A percentile compares a stretch with the other conserved stretches of the same genome.
Conservation (phyloP, 2,888 invertebrate genomes). For the Lottia gigantea region DNA sequence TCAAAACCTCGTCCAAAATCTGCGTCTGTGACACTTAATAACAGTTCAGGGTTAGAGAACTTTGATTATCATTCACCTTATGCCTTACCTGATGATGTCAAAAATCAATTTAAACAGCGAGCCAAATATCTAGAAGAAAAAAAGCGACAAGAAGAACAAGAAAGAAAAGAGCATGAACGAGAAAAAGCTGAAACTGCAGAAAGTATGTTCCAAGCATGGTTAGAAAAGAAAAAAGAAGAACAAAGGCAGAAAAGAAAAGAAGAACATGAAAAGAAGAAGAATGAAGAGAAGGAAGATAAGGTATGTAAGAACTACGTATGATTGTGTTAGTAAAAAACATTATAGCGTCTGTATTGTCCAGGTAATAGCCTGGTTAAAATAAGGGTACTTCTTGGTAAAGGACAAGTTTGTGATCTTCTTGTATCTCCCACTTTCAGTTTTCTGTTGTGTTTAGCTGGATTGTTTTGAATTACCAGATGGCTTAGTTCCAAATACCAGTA, state of each 20-base stretch:
- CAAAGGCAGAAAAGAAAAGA: constrained; percentile 34
- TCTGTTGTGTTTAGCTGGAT: too few species aligned
- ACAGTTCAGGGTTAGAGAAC: constrained; percentile 32
- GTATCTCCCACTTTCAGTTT: too few species aligned
- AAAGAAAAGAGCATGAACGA: constrained; percentile 49
- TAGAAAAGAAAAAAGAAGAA: constrained; percentile 44
- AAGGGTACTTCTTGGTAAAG: too few species aligned
- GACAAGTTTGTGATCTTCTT: too few species aligned
- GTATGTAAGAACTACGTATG: constrained; percentile 41
- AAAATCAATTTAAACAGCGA: constrained; percentile 42
- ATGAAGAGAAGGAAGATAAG: constrained; percentile 39
- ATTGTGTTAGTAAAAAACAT: constrained; percentile 8
- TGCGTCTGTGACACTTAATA: constrained; percentile 29
- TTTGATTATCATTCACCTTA: constrained; percentile 61
- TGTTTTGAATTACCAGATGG: too few species aligned
- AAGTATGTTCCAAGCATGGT: constrained; percentile 56
- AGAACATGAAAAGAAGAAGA: constrained; percentile 39
- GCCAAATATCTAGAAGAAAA: constrained; percentile 43
- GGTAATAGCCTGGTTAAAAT: too few species aligned
- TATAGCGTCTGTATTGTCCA: background rate
- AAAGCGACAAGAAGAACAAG: constrained; percentile 43
- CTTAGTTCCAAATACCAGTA: too few species aligned
- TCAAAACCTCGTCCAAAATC: constrained; percentile 51
- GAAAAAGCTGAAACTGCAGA: constrained; percentile 45
- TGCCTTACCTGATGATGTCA: constrained; percentile 53